Evolutionary conservation across 1,140 invertebrate genomes (phyloP), one percentile per base, ranked within the genome.

Genomic region (Bombus cullumanus): DNA sequence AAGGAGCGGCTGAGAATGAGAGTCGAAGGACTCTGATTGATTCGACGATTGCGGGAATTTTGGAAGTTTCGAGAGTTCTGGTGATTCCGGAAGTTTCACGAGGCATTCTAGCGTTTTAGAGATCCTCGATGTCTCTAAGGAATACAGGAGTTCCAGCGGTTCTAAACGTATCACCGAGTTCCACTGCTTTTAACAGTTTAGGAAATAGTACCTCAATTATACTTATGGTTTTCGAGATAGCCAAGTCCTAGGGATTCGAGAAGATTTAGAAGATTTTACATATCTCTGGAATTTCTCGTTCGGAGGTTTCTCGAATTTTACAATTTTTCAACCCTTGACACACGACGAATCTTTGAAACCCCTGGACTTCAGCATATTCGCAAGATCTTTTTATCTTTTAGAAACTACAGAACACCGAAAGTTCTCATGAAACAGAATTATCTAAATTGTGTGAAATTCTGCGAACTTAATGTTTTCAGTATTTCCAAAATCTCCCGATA

Each of bases 1-100:
- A 41, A 64, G 75, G 25, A 31, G 75, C 18, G 13, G 1, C 8
- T 25, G 22, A 25, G 31, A 15, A 31, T 2, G 28, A 77, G 43
- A 53, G 9, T 34, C 25, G 43, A 37, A 78, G 59, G 37, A 31
- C 34, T 64, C 59, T 78, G 75, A 78, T 78, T 78, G 75, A 78
- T 78, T 78, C 75, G 75, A 78, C 64, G 53, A 39, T 64, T 62
- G 28, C 13, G 25, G 75, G 59, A 78, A 78, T 78, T 78, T 66
- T 64, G 57, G 37, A 41, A 78, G 59, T 78, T 78, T 78, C 75
- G 57, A 78, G 75, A 78, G 75, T 41, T 31, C 15, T 64, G 47
- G 18, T n/a, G 74, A 59, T 59, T 76, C 28, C 57, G 71, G 18
- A 64, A 78, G 75, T 78, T 78, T 64, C 75, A 64, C 75, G 37